Conservation (phyloP, 2,888 invertebrate genomes). For the Lepidocyrtoides sp. region DNA sequence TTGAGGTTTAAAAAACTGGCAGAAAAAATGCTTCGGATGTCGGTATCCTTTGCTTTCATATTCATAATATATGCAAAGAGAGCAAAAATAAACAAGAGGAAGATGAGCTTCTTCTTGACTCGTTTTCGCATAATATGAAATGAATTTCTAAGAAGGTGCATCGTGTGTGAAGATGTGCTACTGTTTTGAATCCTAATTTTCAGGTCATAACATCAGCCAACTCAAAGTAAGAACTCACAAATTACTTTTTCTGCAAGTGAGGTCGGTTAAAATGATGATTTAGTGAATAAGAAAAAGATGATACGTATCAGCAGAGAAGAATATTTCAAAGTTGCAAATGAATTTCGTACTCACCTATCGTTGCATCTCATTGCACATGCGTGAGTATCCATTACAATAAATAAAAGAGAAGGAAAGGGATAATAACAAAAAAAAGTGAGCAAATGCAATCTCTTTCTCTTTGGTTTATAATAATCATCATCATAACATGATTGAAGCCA, state of each 20-base stretch:
- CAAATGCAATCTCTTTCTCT: constrained; percentile 46
- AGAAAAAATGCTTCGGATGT: constrained; percentile 29
- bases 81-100: constrained; percentile 8
- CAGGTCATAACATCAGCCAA: constrained; percentile 64
- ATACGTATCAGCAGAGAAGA: background rate
- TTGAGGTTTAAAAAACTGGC: background rate
- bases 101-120: background rate
- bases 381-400: constrained; percentile 53
- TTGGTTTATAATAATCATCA: constrained; percentile 27
- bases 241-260: constrained; percentile 35
- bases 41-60: constrained; percentile 33
- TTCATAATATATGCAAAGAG: background rate
- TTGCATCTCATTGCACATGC: constrained; percentile 72
- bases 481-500: constrained; percentile 36
- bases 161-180: background rate
- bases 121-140: background rate
- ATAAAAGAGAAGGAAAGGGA: constrained; percentile 43
- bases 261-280: background rate
- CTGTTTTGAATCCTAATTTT: constrained; percentile 73
- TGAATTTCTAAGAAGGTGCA: background rate
- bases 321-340: constrained; percentile 18
- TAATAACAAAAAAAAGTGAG: constrained; percentile 20
- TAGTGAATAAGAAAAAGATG: constrained; percentile 4
- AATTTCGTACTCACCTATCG: constrained; percentile 33
- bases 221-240: constrained; percentile 7